Conservation (phyloP, 2,113 vertebrate genomes). For the Sarotherodon lohbergeri region DNA sequence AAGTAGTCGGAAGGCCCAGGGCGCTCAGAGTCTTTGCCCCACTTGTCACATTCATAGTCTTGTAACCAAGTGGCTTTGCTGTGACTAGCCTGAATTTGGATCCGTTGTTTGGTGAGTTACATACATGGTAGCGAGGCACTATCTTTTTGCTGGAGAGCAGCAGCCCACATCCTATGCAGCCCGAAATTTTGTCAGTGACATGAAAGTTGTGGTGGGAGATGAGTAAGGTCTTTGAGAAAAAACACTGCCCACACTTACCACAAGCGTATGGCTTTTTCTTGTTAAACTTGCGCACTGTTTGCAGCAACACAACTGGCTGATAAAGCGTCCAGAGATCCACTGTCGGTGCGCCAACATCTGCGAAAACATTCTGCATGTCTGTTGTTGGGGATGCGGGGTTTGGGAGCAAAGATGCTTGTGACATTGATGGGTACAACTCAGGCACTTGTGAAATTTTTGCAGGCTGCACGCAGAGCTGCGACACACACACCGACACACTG, state of each 20-base stretch:
- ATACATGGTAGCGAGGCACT: slow-evolving; percentile 56
- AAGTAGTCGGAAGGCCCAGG: neutral
- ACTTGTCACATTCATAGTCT: neutral
- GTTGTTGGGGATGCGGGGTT: neutral
- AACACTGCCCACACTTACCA: slow-evolving; percentile 53
- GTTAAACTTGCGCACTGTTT: slow-evolving; percentile 3
- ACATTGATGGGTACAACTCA: neutral
- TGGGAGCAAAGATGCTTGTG: neutral
- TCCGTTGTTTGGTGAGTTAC: slow-evolving; percentile 9
- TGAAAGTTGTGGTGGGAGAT: slow-evolving; percentile 49
- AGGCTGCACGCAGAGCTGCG: neutral
- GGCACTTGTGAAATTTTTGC: slow-evolving; percentile 23
- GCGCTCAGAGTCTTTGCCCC: neutral
- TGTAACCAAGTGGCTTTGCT: slow-evolving; percentile 1
- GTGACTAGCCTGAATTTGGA: slow-evolving; percentile 50
- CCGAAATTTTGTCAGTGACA: slow-evolving; percentile 44
- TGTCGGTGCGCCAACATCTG: slow-evolving; percentile 41
- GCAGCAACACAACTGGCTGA: slow-evolving; percentile 62
- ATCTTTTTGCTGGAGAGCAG: slow-evolving; percentile 59
- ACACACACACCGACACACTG: neutral
- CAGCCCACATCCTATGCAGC: slow-evolving; percentile 63
- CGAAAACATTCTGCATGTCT: slow-evolving; percentile 12
- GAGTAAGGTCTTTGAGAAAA: slow-evolving; percentile 27
- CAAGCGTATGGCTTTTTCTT: slow-evolving; percentile 41
- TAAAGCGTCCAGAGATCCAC: slow-evolving; percentile 66